phyloP scores from a whole-genome alignment of 2,113 vertebrate species.

The Chrysemys picta region DNA sequence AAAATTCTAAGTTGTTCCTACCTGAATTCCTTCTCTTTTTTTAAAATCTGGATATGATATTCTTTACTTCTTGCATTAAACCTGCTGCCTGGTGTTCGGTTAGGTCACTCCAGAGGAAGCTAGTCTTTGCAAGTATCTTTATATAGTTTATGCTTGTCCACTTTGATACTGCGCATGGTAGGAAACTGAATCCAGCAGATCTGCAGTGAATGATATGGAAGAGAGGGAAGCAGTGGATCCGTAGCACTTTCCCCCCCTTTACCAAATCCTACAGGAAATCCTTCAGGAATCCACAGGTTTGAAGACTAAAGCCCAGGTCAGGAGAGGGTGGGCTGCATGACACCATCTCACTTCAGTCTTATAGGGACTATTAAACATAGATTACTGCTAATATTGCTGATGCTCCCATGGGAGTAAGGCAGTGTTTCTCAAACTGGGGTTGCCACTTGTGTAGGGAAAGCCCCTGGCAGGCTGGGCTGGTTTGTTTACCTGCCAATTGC shows the following conservation, averaged over 20 bases:
- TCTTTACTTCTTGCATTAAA: background rate
- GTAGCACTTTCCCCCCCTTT: background rate
- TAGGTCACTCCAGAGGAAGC: background rate
- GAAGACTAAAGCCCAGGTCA: background rate
- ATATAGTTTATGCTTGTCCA: background rate
- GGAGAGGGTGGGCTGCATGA: rapidly evolving
- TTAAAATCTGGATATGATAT: background rate
- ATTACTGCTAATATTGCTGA: background rate
- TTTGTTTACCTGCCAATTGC: too few species aligned
- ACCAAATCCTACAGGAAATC: background rate
- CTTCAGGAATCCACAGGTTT: background rate
- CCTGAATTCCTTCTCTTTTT: background rate
- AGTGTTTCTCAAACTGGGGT: too few species aligned
- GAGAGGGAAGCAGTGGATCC: background rate
- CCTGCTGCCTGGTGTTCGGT: rapidly evolving
- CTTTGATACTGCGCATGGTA: background rate
- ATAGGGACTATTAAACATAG: rapidly evolving
- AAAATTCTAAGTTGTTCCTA: background rate
- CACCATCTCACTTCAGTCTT: background rate
- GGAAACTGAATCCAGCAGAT: background rate
- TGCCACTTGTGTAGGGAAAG: too few species aligned
- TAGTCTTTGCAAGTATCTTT: background rate
- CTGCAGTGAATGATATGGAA: rapidly evolving
- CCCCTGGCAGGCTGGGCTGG: too few species aligned
- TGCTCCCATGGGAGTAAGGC: background rate